Base-by-base conservation (phyloP, 53 echinoderm and acorn worm genomes). In the Pentamera pediparva region DNA sequence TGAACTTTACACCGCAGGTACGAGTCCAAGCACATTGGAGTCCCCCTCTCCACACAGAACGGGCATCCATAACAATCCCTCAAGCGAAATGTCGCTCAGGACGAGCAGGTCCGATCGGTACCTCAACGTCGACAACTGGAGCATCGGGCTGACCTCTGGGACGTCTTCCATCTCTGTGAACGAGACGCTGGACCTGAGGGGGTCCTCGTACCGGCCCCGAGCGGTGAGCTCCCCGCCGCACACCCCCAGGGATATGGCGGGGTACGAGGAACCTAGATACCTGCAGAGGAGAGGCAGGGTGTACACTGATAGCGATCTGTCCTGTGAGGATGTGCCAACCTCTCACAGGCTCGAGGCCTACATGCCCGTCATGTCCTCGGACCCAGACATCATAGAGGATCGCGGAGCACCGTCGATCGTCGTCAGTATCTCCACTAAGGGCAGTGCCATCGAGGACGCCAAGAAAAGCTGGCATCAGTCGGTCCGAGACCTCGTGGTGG, bases 401-500 rank as follows among this genome's bases (percentile, higher is more conserved):
- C 10, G 25, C 21, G 67, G 45, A 15, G 41, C 40, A 4, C 41
- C 40, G 18, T 67, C 67, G 0, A 41, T 67, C 18, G 29, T 67
- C 29, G 41, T 67, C 29, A 67, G 67, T 13, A 67, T 67, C 29
- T 67, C 67, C 0, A 13, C 67, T 21, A 67, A 43, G 45, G 29
- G 43, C 29, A 47, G 45, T 26, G 27, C 18, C n/a, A 67, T 40
- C 30, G 67, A 67, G 45, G 52, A 32, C 7, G 21, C 22, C 5
- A 72, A 72, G 33, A 72, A 72, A n/a, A 29, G 52, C 38, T 72
- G 73, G 73, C 73, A 72, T 32, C 73, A 72, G 54, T 72, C 52
- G 18, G 32, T 72, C 1, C 51, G 35, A 33, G 73, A 72, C 9
- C 22, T 37, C 5, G 36, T 72, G 0, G 10, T 72, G 10, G 54